phyloP scores from a whole-genome alignment of 92 coral and sea anemone species.

The Bergia puertoricense region DNA sequence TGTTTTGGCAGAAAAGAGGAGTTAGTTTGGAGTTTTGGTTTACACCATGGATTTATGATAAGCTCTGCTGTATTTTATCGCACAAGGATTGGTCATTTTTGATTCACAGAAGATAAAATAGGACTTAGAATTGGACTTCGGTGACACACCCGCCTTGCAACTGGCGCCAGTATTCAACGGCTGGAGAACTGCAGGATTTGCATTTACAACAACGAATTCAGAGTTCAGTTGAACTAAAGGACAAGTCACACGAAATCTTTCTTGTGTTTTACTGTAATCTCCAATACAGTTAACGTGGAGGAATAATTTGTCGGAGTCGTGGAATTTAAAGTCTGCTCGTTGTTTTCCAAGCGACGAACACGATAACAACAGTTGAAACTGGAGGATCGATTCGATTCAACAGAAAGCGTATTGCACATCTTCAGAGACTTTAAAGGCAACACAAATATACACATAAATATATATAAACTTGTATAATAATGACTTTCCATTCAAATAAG shows the following conservation, averaged over 20 bases:
- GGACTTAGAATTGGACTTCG: constrained; percentile 4
- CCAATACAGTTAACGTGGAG: not conserved
- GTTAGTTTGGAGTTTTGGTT: constrained; percentile 3
- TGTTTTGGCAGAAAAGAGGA: not conserved
- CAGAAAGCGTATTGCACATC: not conserved
- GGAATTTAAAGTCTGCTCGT: not conserved
- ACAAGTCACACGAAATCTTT: not conserved
- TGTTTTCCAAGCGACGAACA: not conserved
- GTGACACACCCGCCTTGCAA: constrained; percentile 47
- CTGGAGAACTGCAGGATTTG: not conserved
- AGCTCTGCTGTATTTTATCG: not conserved
- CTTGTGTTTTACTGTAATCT: not conserved
- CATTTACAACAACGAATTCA: not conserved
- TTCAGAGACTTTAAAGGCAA: not conserved
- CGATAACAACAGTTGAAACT: not conserved
- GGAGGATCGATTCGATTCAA: not conserved
- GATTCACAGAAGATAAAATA: constrained; percentile 1
- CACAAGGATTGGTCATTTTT: constrained; percentile 2
- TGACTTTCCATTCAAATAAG: constrained; percentile 40
- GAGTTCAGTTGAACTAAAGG: not conserved
- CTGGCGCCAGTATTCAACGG: constrained; percentile 32
- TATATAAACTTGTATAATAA: not conserved
- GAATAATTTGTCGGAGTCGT: not conserved
- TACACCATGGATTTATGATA: constrained; percentile 25
- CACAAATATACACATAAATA: not conserved